These are phyloP conservation scores for Phyllotreta cruciferae DNA, from an alignment of 2,888 invertebrate genomes.

Conservation along the genomic window DNA sequence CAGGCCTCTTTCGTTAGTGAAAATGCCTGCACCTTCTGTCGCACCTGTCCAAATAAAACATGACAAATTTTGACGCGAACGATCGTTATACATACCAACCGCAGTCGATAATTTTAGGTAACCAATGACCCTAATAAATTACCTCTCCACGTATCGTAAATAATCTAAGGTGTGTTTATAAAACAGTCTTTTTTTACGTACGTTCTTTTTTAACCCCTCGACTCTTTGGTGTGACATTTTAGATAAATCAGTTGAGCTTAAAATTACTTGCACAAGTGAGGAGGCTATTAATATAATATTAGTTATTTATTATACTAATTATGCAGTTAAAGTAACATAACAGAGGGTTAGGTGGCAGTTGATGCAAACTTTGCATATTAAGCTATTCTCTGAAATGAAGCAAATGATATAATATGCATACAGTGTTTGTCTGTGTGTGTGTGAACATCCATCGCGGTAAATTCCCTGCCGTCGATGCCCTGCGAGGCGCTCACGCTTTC, in stretches of 20 bases:
- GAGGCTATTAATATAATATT: no score
- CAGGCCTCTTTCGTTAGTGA: not conserved
- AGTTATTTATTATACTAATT: no score
- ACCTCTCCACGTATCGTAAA: constrained; percentile 15
- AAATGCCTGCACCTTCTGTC: constrained; percentile 4
- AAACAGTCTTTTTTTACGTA: constrained; percentile 7
- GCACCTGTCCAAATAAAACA: constrained; percentile 26
- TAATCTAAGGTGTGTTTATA: constrained; percentile 12
- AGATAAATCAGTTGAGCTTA: no score
- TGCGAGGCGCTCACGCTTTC: constrained; percentile 30
- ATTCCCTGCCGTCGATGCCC: constrained; percentile 16
- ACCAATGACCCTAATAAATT: constrained; percentile 21
- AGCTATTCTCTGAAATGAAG: no score
- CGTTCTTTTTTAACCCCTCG: constrained; percentile 11
- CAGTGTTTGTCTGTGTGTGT: constrained; percentile 11
- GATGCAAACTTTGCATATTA: no score
- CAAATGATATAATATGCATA: no score
- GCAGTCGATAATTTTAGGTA: constrained; percentile 15
- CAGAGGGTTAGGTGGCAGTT: no score
- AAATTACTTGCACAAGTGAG: no score
- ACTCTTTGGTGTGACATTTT: not conserved
- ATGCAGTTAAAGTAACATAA: no score
- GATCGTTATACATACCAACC: constrained; percentile 6
- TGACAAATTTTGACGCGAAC: constrained; percentile 24
- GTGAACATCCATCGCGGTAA: constrained; percentile 26